phyloP scores from a whole-genome alignment of 2,113 vertebrate genomes.

The Tor tambroides region DNA sequence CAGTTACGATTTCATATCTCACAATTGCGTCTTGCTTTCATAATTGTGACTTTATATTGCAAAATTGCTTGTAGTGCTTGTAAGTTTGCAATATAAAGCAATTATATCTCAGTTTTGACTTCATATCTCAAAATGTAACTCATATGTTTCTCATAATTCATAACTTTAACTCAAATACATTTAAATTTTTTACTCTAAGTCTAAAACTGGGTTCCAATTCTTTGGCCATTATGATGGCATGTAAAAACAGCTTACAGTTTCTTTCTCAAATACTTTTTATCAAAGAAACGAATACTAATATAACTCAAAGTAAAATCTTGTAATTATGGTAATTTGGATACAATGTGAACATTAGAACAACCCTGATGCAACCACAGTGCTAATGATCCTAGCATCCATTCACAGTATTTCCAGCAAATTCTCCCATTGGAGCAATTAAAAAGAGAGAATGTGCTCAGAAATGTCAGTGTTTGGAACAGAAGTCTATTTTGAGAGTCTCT shows the following conservation, averaged over 20 bases:
- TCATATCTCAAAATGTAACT: neutral
- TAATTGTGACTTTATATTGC: neutral
- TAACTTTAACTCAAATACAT: neutral
- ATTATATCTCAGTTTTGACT: neutral
- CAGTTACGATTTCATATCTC: neutral
- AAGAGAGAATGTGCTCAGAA: slow-evolving; percentile 58
- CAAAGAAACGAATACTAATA: neutral
- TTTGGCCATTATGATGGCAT: too few relatives aligned
- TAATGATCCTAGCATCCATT: slow-evolving; percentile 14
- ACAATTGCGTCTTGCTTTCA: neutral
- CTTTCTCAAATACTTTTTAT: neutral
- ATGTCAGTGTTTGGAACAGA: slow-evolving; percentile 61
- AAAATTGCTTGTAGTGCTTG: too few relatives aligned
- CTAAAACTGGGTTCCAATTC: neutral
- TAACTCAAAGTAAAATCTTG: neutral
- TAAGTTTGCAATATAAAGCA: too few relatives aligned
- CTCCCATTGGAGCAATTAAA: slow-evolving; percentile 46
- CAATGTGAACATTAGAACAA: neutral
- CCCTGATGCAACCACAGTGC: neutral
- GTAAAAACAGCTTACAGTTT: too few relatives aligned
- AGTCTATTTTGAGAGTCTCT: slow-evolving; percentile 69
- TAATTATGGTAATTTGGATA: neutral
- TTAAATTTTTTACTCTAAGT: neutral
- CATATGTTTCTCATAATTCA: neutral
- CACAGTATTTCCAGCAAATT: neutral